A percentile compares a stretch with the other conserved stretches of the same genome.
Evolutionary conservation across 2,797 vertebrate species (phyloP).

Genomic region (Lagorchestes hirsutus): DNA sequence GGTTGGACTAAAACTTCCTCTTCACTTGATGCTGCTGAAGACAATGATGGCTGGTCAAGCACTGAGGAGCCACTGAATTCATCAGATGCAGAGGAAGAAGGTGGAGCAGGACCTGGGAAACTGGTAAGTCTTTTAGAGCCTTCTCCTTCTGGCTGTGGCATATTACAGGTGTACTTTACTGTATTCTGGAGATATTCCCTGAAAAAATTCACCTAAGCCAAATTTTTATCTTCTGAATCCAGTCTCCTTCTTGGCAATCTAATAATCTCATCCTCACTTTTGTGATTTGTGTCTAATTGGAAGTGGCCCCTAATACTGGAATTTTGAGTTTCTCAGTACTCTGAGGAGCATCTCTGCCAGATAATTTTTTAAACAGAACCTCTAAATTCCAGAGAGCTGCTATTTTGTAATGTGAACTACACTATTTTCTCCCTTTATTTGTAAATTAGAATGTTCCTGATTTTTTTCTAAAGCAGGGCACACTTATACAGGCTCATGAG

Average conservation of each 20-base stretch:
- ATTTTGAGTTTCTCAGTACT: background rate
- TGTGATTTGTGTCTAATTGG: background rate
- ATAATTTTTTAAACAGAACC: background rate
- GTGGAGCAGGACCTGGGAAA: conserved; percentile 85
- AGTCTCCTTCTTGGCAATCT: background rate
- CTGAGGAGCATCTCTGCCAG: background rate
- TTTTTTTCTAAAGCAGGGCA: background rate
- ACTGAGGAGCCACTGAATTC: conserved; percentile 95
- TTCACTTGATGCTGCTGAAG: conserved; percentile 93
- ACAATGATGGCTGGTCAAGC: conserved; percentile 96
- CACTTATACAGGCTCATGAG: background rate
- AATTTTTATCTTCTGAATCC: background rate
- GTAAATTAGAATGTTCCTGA: rapidly evolving
- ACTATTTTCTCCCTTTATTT: no score
- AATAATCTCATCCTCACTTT: background rate
- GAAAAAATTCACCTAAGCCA: background rate
- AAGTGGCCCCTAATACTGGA: background rate
- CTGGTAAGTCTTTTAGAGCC: conserved; percentile 87
- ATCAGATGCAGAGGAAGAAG: conserved; percentile 95
- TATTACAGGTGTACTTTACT: rapidly evolving
- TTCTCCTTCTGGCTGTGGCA: rapidly evolving
- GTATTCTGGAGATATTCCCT: background rate
- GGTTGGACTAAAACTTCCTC: conserved; percentile 94
- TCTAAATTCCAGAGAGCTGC: background rate
- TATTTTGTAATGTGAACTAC: background rate